Base-by-base conservation (phyloP, 2,113 vertebrate genomes). In the Mixornis gularis region DNA sequence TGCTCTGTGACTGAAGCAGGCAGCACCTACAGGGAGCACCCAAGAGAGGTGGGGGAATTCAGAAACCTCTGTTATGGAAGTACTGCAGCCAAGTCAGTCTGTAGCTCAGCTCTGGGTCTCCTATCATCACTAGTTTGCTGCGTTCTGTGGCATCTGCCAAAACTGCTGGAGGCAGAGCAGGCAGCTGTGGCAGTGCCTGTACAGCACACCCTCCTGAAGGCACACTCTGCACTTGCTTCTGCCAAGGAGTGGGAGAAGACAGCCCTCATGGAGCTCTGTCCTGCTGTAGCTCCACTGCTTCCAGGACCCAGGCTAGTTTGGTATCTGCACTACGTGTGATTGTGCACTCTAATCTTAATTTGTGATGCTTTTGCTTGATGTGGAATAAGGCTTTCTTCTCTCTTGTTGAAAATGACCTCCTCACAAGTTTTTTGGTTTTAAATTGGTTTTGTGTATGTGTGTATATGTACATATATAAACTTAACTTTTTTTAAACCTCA, bases 401-500 rank as follows among this genome's bases (percentile, higher is more conserved):
- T 94, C 79, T 93, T 62, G 63, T 94, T 90, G 85, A 80, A 92
- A 91, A 62, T 1, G 1, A 88, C 46, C 68, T 58, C 88, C 59
- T 92, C 64, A 26, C 48, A 68, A 88, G 76, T 73, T 91, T 96
- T 94, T 65, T 85, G 36, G 34, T 95, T 97, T 88, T 90, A 92
- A 92, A 94, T 97, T 95, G 90, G 46, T 96, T 95, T 83, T 72
- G 82, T 96, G 85, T 97, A 80, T 92, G 79, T 94, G 92, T 96
- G 93, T 96, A 90, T 96, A 86, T 94, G 91, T 95, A 95, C 22
- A 92, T 95, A 92, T 96, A 96, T 95, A 95, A 96, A 95, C 85
- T 80, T 96, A 96, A 95, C 92, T 78, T 96, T 97, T 97, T 95
- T 92, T 95, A 96, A 96, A 96, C 70, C 55, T 95, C 90, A 95